Percentiles rank a stretch among this genome's conserved stretches.
Conservation (phyloP, 1,140 invertebrate genomes). For the Lucilia cuprina region DNA sequence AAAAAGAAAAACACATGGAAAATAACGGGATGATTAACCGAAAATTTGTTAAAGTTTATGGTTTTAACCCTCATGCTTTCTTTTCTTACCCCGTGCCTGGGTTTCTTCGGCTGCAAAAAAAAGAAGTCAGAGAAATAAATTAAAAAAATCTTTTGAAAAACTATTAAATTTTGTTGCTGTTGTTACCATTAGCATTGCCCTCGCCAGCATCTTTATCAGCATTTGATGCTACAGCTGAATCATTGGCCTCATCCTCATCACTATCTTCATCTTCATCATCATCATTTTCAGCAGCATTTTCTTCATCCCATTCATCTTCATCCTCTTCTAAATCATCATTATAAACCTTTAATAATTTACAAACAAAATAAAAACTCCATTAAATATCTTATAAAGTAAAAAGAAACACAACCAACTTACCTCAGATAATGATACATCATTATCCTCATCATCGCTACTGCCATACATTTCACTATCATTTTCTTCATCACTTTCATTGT, state of each 20-base stretch:
- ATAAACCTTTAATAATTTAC: conserved; percentile 47
- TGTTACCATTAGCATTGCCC: conserved; percentile 65
- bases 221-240: conserved; percentile 64
- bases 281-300: conserved; percentile 54
- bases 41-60: background rate
- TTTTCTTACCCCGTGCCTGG: conserved; percentile 72
- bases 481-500: conserved; percentile 20
- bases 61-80: conserved; percentile 70
- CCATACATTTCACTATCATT: background rate
- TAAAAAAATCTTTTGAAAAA: background rate
- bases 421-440: conserved; percentile 68
- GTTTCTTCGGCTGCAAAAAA: conserved; percentile 59
- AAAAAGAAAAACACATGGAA: background rate
- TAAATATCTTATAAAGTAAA: conserved; percentile 62
- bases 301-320: conserved; percentile 59
- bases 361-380: background rate
- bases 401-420: conserved; percentile 59
- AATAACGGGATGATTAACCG: conserved; percentile 15
- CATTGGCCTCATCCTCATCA: conserved; percentile 66
- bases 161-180: background rate
- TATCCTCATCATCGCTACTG: background rate
- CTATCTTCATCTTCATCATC: conserved; percentile 66
- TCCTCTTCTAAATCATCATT: conserved; percentile 61
- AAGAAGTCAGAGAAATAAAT: background rate
- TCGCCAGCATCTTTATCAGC: conserved; percentile 66